Percentiles rank a stretch among this genome's conserved stretches.
phyloP scores from a whole-genome alignment of 2,797 vertebrate species.

The Macrochelys suwanniensis region DNA sequence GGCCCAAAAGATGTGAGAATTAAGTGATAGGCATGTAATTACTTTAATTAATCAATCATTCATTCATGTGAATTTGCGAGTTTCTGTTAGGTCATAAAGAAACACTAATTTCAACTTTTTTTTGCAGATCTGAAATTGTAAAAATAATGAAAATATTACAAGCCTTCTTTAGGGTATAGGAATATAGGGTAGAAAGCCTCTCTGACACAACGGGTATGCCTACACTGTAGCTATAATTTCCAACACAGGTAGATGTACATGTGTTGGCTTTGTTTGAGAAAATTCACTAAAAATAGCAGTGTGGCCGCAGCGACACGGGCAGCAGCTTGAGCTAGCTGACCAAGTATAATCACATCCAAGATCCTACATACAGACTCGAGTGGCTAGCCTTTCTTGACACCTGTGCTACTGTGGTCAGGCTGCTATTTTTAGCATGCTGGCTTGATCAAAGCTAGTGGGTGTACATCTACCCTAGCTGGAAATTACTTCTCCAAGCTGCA shows the following conservation, averaged over 20 bases:
- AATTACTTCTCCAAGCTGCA: no score
- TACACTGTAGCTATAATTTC: neutral
- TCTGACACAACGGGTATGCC: no score
- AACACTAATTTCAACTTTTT: neutral
- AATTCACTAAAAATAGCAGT: neutral
- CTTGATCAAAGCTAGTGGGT: no score
- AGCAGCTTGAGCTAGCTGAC: no score
- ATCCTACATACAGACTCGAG: no score
- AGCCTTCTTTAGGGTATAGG: neutral
- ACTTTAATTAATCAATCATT: constrained; percentile 41
- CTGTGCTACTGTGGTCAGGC: no score
- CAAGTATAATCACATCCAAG: no score
- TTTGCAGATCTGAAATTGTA: neutral
- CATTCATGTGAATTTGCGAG: neutral
- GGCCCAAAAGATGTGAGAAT: constrained; percentile 51
- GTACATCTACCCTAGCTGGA: no score
- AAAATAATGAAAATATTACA: neutral
- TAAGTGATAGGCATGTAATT: constrained; percentile 40
- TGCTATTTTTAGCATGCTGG: no score
- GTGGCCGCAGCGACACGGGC: neutral
- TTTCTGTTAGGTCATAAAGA: neutral
- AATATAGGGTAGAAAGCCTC: neutral
- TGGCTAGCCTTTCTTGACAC: no score
- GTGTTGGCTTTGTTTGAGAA: neutral
- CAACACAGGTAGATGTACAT: neutral